Conservation (phyloP, 2,113 vertebrate species). For the Nothoprocta perdicaria region DNA sequence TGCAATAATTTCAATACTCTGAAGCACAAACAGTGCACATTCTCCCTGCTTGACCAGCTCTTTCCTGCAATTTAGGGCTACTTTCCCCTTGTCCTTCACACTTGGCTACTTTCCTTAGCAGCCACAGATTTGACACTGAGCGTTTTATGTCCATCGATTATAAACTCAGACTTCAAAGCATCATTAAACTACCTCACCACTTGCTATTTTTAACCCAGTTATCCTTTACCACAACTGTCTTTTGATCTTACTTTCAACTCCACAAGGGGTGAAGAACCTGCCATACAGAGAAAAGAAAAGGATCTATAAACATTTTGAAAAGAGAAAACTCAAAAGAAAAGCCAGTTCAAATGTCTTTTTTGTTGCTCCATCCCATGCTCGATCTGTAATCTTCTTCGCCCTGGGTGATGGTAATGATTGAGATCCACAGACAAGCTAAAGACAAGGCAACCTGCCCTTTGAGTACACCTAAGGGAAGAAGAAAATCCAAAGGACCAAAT, state of each 20-base stretch:
- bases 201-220: neutral
- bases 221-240: neutral
- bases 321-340: neutral
- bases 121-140: neutral
- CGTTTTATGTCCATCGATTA: neutral
- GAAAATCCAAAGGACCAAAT: neutral
- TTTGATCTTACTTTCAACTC: neutral
- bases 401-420: neutral
- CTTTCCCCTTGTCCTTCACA: neutral
- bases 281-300: neutral
- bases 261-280: neutral
- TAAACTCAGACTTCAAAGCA: neutral
- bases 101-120: neutral
- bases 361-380: neutral
- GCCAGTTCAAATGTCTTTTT: neutral
- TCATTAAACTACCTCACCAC: neutral
- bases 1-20: too few species aligned
- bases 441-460: neutral
- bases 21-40: too few species aligned
- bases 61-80: neutral
- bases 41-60: neutral
- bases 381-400: neutral
- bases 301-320: neutral
- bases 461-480: neutral
- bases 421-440: neutral